Conservation (phyloP, 2,113 vertebrate genomes). For the Callaeas wilsoni region DNA sequence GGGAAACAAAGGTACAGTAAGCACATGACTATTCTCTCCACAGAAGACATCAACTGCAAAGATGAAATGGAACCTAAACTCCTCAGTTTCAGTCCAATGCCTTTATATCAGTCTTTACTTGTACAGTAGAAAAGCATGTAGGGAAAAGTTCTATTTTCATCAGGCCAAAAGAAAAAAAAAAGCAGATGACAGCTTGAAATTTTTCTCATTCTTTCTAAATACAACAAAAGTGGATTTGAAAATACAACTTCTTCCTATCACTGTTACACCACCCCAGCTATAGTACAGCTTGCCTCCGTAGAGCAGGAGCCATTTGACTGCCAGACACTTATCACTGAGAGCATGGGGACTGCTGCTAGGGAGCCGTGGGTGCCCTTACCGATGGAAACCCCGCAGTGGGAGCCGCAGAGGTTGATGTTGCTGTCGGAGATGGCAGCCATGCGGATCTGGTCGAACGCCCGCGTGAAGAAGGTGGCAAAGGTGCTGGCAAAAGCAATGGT, state of each 20-base stretch:
- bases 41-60: background rate
- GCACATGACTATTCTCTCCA: background rate
- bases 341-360: background rate
- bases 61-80: background rate
- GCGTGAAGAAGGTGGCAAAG: constrained; percentile 88
- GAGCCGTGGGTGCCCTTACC: constrained; percentile 71
- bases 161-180: background rate
- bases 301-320: background rate
- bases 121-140: background rate
- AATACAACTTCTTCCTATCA: background rate
- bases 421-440: constrained; percentile 94
- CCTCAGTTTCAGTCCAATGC: background rate
- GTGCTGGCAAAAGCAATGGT: constrained; percentile 89
- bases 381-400: constrained; percentile 92
- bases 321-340: background rate
- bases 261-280: background rate
- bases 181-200: background rate
- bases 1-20: background rate
- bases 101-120: background rate
- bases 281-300: background rate
- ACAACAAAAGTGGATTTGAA: background rate
- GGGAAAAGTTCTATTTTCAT: background rate
- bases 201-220: background rate
- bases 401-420: constrained; percentile 91
- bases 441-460: constrained; percentile 91